These are phyloP conservation scores for Chrysolina americana DNA, from an alignment of 2,888 invertebrate species.

Conservation along the genomic window DNA sequence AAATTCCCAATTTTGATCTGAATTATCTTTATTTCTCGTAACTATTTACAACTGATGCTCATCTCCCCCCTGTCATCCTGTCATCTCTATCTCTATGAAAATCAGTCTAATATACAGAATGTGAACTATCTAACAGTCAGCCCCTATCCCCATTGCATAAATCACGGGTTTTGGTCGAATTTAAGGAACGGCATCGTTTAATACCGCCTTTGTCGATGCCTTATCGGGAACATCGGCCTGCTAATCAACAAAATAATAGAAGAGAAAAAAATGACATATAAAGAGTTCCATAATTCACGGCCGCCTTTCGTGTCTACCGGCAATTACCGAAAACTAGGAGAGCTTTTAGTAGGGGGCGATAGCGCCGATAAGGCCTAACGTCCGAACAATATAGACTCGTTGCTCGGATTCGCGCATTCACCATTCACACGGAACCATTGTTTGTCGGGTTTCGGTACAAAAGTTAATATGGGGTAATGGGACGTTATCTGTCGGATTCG, in stretches of 20 bases:
- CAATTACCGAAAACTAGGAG: slow-evolving; percentile 22
- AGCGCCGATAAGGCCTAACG: slow-evolving; percentile 29
- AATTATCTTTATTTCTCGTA: no score
- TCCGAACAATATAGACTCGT: slow-evolving; percentile 8
- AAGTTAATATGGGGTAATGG: slow-evolving; percentile 31
- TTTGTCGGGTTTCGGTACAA: slow-evolving; percentile 20
- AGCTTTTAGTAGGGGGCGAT: slow-evolving; percentile 11
- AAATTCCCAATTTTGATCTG: no score
- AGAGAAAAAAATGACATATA: slow-evolving; percentile 1
- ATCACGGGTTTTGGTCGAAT: not conserved
- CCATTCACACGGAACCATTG: slow-evolving; percentile 19
- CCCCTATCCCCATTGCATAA: not conserved
- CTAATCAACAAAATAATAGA: not conserved
- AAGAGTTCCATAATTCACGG: slow-evolving; percentile 2
- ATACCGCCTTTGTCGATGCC: not conserved
- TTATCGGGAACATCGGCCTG: not conserved
- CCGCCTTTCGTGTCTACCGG: slow-evolving; percentile 17
- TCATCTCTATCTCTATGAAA: no score
- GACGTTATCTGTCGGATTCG: slow-evolving; percentile 25
- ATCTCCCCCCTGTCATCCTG: no score
- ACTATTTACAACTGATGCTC: no score
- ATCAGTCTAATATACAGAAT: no score
- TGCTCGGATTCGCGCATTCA: slow-evolving; percentile 24
- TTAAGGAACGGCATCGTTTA: not conserved
- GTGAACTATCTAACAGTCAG: no score